Conservation (phyloP, 2,888 invertebrate species). For the Corbicula japonica region DNA sequence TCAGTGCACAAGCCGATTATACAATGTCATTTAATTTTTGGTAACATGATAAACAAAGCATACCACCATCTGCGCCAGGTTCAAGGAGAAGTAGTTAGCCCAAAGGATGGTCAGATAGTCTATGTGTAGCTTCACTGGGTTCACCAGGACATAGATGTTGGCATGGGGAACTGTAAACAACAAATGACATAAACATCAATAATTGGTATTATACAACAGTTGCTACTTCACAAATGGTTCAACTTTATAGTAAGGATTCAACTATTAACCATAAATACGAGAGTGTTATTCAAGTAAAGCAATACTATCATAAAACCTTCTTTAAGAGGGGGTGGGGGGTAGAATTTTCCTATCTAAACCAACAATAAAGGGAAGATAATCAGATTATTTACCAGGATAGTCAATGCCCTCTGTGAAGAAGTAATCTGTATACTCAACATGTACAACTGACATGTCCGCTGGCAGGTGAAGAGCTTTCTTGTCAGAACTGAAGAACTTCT, state of each 20-base stretch:
- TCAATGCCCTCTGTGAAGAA: constrained; percentile 92
- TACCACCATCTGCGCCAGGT: constrained; percentile 91
- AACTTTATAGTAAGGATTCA: no score
- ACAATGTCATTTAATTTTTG: no score
- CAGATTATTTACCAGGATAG: constrained; percentile 85
- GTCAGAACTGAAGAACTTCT: constrained; percentile 91
- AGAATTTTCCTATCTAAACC: no score
- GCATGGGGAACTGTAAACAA: constrained; percentile 94
- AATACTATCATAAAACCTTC: no score
- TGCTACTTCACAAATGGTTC: no score
- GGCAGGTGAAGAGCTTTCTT: constrained; percentile 93
- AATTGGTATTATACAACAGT: no score
- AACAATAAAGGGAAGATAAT: no score
- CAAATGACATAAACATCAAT: no score
- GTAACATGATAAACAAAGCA: constrained; percentile 71
- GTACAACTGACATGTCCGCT: constrained; percentile 95
- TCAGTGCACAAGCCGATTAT: no score
- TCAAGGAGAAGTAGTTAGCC: constrained; percentile 97
- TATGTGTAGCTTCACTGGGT: constrained; percentile 95
- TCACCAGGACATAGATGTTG: constrained; percentile 95
- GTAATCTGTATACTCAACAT: constrained; percentile 98
- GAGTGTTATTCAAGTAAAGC: no score
- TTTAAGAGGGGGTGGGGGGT: no score
- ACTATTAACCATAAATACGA: no score
- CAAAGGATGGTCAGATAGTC: constrained; percentile 96